Evolutionary conservation across 2,113 vertebrate species (phyloP).

Genomic region (Rhynchomys soricoides): DNA sequence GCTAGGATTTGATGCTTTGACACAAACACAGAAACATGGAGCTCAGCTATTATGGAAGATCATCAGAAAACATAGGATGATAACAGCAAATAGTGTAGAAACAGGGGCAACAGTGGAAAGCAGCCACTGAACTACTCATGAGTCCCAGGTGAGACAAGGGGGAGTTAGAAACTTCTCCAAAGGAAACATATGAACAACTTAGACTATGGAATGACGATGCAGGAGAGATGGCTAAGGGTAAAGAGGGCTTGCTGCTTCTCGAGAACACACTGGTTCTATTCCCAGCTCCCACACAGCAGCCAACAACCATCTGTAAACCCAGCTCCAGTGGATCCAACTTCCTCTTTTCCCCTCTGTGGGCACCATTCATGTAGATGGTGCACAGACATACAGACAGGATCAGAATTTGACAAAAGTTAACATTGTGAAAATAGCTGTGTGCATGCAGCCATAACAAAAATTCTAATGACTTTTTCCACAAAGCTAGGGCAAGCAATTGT

Average conservation of each 20-base stretch:
- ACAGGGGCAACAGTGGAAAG: too few species aligned
- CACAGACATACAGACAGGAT: not conserved
- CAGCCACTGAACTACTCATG: too few species aligned
- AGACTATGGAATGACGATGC: not conserved
- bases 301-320: not conserved
- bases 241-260: not conserved
- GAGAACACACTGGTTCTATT: not conserved
- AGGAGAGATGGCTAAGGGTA: not conserved
- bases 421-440: not conserved
- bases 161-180: not conserved
- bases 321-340: not conserved
- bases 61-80: not conserved
- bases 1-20: not conserved
- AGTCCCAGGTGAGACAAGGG: too few species aligned
- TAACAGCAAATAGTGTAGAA: too few species aligned
- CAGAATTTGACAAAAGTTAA: not conserved
- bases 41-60: not conserved
- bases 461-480: not conserved
- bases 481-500: too few species aligned
- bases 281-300: not conserved
- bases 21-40: not conserved
- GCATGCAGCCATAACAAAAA: not conserved
- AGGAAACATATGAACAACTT: not conserved
- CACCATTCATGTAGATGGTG: not conserved
- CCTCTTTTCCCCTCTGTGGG: not conserved